Evolutionary conservation across 1,140 invertebrate genomes (phyloP).

Genomic region (Drosophila persimilis): DNA sequence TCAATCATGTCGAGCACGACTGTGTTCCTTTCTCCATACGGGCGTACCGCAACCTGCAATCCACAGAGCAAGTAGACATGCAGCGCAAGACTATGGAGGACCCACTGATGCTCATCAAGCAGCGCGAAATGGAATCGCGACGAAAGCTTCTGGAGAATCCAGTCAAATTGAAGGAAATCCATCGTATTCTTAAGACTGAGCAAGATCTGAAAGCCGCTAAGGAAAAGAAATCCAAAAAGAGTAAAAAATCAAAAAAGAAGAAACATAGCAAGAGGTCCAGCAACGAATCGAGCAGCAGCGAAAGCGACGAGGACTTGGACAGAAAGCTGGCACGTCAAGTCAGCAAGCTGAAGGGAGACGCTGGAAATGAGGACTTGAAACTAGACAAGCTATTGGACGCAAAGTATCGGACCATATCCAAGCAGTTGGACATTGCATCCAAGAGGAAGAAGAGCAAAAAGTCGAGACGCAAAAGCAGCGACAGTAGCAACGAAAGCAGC

Average conservation of each 20-base stretch:
- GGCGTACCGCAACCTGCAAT: constrained; percentile 69
- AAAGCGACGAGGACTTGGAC: constrained; percentile 84
- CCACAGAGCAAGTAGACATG: constrained; percentile 89
- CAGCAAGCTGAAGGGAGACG: constrained; percentile 83
- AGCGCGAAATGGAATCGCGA: constrained; percentile 92
- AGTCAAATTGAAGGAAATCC: constrained; percentile 92
- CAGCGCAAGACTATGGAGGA: constrained; percentile 94
- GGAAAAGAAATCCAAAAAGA: constrained; percentile 85
- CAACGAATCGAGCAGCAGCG: constrained; percentile 39
- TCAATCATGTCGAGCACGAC: constrained; percentile 89
- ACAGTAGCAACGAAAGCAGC: constrained; percentile 27
- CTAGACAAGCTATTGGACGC: constrained; percentile 67
- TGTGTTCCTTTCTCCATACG: constrained; percentile 90
- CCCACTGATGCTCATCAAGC: constrained; percentile 93
- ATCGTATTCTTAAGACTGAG: constrained; percentile 88
- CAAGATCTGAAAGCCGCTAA: constrained; percentile 84
- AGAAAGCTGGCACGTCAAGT: constrained; percentile 83
- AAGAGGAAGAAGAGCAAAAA: constrained; percentile 48
- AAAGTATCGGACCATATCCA: constrained; percentile 75
- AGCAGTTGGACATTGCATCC: constrained; percentile 76
- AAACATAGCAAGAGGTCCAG: constrained; percentile 40
- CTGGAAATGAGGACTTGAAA: constrained; percentile 45
- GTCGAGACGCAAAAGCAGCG: constrained; percentile 25
- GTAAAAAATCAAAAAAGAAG: constrained; percentile 81
- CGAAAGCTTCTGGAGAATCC: constrained; percentile 94